Conservation (phyloP, 1,140 invertebrate genomes). For the Cotesia glomerata region DNA sequence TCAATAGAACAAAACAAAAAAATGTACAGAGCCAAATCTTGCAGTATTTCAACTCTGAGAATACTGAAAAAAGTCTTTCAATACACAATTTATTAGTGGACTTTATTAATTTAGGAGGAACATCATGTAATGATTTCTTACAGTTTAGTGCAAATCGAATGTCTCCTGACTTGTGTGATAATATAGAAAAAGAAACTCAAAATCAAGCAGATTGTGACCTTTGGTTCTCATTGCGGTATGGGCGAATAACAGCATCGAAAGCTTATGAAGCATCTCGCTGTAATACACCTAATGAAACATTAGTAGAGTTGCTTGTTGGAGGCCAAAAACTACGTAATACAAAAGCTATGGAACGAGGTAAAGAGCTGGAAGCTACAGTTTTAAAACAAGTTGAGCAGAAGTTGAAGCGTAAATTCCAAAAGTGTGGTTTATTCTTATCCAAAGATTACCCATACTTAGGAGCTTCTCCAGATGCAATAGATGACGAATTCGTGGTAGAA, state of each 20-base stretch:
- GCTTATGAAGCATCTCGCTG: neutral
- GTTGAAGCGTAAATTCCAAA: neutral
- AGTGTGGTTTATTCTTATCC: neutral
- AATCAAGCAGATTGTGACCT: neutral
- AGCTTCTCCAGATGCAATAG: slow-evolving; percentile 2
- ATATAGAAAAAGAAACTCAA: neutral
- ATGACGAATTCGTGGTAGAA: neutral
- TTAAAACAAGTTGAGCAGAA: neutral
- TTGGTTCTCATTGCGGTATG: neutral
- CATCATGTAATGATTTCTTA: too few relatives aligned
- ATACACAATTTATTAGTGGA: too few relatives aligned
- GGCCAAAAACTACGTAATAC: neutral
- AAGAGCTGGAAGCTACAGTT: neutral
- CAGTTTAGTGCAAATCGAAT: neutral
- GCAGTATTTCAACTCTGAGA: too few relatives aligned
- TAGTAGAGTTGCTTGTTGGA: neutral
- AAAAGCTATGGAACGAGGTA: neutral
- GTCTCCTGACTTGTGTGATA: neutral
- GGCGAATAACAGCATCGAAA: neutral
- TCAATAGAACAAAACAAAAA: neutral
- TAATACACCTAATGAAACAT: neutral
- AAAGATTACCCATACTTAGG: neutral
- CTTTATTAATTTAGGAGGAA: too few relatives aligned
- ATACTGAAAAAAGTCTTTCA: too few relatives aligned
- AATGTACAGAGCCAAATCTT: too few relatives aligned